Conservation (phyloP, 2,888 invertebrate genomes). For the Meiosimyza decipiens region DNA sequence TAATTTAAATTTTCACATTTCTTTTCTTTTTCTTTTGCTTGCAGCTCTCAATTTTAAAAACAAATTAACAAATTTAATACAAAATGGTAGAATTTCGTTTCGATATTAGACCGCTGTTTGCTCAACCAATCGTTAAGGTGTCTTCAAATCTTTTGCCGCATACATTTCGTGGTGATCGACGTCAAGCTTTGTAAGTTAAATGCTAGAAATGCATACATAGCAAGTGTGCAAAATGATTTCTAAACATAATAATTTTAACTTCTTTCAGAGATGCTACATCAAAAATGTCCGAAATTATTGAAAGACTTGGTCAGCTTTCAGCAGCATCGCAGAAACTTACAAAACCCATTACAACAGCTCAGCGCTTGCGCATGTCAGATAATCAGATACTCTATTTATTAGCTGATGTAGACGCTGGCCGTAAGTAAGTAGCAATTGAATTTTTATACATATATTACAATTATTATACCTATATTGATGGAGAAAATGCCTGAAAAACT, state of each 20-base stretch:
- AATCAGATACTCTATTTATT: slow-evolving; percentile 65
- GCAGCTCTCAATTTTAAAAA: slow-evolving; percentile 15
- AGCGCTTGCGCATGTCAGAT: slow-evolving; percentile 73
- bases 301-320: slow-evolving; percentile 79
- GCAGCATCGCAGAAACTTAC: slow-evolving; percentile 79
- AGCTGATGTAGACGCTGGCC: slow-evolving; percentile 66
- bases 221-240: slow-evolving; percentile 34
- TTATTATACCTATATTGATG: no score
- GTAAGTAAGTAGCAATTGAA: slow-evolving; percentile 69
- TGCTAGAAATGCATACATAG: slow-evolving; percentile 23
- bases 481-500: no score
- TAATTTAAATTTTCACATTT: background rate
- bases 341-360: slow-evolving; percentile 79
- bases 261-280: slow-evolving; percentile 71
- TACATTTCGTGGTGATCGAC: slow-evolving; percentile 69
- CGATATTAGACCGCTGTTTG: slow-evolving; percentile 69
- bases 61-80: slow-evolving; percentile 21
- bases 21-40: slow-evolving; percentile 1
- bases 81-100: slow-evolving; percentile 71
- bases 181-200: slow-evolving; percentile 67
- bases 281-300: slow-evolving; percentile 74
- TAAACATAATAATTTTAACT: slow-evolving; percentile 23
- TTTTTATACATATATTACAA: background rate
- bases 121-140: slow-evolving; percentile 68
- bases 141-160: slow-evolving; percentile 69